phyloP scores from a whole-genome alignment of 1,140 invertebrate genomes.

The Drosophila ananassae region DNA sequence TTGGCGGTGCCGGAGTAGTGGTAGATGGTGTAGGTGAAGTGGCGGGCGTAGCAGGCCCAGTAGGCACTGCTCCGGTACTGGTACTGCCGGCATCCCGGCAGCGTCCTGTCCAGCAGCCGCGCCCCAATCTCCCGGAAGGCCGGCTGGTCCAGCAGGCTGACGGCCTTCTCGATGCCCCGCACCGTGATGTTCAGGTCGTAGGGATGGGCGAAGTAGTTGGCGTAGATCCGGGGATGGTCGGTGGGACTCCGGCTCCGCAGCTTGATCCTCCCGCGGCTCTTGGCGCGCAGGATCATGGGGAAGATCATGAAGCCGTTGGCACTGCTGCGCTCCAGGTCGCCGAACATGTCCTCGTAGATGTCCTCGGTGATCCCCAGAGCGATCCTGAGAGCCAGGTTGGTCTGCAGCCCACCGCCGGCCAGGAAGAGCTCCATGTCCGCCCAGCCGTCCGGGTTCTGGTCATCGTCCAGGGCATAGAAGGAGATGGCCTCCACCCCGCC shows the following conservation, averaged over 20 bases:
- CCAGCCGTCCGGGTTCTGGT: constrained; percentile 86
- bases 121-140: constrained; percentile 86
- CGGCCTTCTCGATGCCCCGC: constrained; percentile 86
- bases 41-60: constrained; percentile 89
- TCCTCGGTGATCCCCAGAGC: constrained; percentile 86
- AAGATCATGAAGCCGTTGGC: constrained; percentile 87
- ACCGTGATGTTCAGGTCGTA: constrained; percentile 88
- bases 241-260: constrained; percentile 88
- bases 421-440: constrained; percentile 91
- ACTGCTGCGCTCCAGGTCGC: constrained; percentile 86
- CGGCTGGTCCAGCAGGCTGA: constrained; percentile 86
- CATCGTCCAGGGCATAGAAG: constrained; percentile 89
- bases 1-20: constrained; percentile 93
- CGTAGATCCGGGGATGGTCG: constrained; percentile 90
- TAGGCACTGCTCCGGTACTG: constrained; percentile 87
- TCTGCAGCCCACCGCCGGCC: constrained; percentile 84
- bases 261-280: constrained; percentile 89
- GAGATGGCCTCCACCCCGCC: constrained; percentile 92
- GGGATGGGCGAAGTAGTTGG: constrained; percentile 89
- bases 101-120: constrained; percentile 86
- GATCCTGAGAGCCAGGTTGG: constrained; percentile 84
- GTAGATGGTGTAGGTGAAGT: constrained; percentile 90
- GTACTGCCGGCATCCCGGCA: constrained; percentile 87
- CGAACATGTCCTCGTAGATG: constrained; percentile 85
- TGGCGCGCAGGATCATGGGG: constrained; percentile 89